Percentiles rank a stretch among this genome's conserved stretches.
These are phyloP conservation scores for Heterodera carotae DNA, from an alignment of 1,140 invertebrate genomes.

Conservation along the genomic window DNA sequence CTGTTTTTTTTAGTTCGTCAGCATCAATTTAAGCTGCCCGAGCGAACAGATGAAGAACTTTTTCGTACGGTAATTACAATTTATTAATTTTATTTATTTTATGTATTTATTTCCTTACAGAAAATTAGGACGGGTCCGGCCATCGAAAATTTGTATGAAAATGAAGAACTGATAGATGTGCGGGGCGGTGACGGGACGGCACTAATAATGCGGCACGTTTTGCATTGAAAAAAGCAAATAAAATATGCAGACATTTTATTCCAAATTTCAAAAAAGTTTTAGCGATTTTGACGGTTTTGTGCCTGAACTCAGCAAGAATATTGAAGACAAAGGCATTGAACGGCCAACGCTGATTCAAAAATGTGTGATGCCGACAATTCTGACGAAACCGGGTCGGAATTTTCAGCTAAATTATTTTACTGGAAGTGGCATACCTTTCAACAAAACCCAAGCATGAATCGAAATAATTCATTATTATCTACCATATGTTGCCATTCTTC, in stretches of 20 bases:
- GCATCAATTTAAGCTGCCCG: slow-evolving; percentile 13
- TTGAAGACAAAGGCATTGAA: slow-evolving; percentile 8
- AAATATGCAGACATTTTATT: too few species aligned
- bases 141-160: neutral
- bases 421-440: too few species aligned
- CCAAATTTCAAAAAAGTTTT: too few species aligned
- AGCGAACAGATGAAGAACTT: slow-evolving; percentile 10
- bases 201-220: neutral
- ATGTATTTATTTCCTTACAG: neutral
- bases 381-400: slow-evolving; percentile 8
- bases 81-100: neutral
- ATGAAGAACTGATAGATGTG: neutral
- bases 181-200: neutral
- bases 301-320: neutral
- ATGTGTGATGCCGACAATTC: slow-evolving; percentile 23
- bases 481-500: too few species aligned
- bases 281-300: slow-evolving; percentile 24
- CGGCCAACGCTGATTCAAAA: slow-evolving; percentile 22
- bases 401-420: too few species aligned
- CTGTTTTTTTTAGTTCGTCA: neutral
- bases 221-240: too few species aligned
- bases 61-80: neutral
- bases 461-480: too few species aligned
- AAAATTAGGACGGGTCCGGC: neutral
- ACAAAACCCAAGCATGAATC: too few species aligned